These are phyloP conservation scores for Etheostoma nigrum DNA, from an alignment of 2,797 vertebrate species.

Conservation along the genomic window DNA sequence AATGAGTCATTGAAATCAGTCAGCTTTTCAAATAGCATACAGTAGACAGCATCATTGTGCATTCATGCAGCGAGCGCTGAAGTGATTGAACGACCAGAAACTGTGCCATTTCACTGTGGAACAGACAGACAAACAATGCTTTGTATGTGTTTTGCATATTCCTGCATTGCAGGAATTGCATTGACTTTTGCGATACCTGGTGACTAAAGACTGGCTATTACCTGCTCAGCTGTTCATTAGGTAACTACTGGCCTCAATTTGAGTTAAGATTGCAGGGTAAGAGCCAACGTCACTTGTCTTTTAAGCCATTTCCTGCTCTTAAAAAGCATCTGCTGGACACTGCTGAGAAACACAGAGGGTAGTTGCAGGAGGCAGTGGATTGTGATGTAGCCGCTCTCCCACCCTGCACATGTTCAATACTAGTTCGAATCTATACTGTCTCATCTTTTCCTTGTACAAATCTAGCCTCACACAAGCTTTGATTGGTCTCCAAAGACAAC, in stretches of 20 bases:
- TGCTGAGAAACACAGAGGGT: conserved; percentile 25
- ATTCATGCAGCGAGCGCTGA: conserved; percentile 14
- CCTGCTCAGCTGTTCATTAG: conserved; percentile 49
- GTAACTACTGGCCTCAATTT: conserved; percentile 20
- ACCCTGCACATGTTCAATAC: conserved; percentile 46
- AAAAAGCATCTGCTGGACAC: conserved; percentile 50
- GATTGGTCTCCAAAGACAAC: conserved; percentile 42
- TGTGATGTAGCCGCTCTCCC: conserved; percentile 20
- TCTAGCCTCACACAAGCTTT: not conserved
- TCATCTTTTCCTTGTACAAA: conserved; percentile 39
- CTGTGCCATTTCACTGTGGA: not conserved
- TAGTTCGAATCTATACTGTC: conserved; percentile 58
- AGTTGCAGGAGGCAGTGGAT: conserved; percentile 15
- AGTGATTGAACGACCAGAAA: conserved; percentile 36
- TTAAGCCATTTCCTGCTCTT: conserved; percentile 59
- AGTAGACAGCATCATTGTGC: conserved; percentile 24
- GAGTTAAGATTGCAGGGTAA: conserved; percentile 29
- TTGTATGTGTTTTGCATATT: not conserved
- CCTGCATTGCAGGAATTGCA: not conserved
- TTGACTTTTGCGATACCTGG: conserved; percentile 1
- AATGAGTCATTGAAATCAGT: conserved; percentile 57
- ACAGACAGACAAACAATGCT: conserved; percentile 15
- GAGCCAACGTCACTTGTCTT: conserved; percentile 25
- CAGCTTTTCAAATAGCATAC: conserved; percentile 45
- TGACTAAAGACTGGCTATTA: conserved; percentile 40